Conservation (phyloP, 2,888 invertebrate species). For the Dyspetes luteomarginatus region DNA sequence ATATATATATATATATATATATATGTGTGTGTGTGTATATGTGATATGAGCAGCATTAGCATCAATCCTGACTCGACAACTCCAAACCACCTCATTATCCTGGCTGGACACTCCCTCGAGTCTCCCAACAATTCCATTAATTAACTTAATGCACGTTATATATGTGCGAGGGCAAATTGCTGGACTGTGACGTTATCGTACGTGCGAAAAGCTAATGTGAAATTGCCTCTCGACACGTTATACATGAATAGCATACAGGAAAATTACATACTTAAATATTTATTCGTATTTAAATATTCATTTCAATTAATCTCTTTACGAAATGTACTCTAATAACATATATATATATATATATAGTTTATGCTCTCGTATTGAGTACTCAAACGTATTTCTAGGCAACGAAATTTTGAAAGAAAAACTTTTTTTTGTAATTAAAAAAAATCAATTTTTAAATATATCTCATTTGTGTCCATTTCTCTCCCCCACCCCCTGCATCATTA, state of each 20-base stretch:
- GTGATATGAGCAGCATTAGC: not conserved
- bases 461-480: too few relatives aligned
- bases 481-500: too few relatives aligned
- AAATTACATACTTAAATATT: not conserved
- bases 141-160: conserved; percentile 58
- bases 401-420: too few relatives aligned
- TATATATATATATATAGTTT: too few relatives aligned
- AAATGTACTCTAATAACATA: too few relatives aligned
- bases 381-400: too few relatives aligned
- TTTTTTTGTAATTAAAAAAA: too few relatives aligned
- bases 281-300: not conserved
- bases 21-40: too few relatives aligned
- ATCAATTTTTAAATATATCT: too few relatives aligned
- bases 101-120: conserved; percentile 18
- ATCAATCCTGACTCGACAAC: not conserved
- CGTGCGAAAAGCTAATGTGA: conserved; percentile 21
- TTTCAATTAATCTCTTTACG: conserved; percentile 6
- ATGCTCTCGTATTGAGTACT: too few relatives aligned
- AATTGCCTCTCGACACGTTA: conserved; percentile 40
- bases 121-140: conserved; percentile 55
- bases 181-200: conserved; percentile 24
- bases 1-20: too few relatives aligned
- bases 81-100: conserved; percentile 44
- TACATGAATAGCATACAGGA: conserved; percentile 1
- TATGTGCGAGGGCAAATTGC: conserved; percentile 41